Base-by-base conservation (phyloP, 2,113 vertebrate genomes). In the Ancistrus triradiatus region DNA sequence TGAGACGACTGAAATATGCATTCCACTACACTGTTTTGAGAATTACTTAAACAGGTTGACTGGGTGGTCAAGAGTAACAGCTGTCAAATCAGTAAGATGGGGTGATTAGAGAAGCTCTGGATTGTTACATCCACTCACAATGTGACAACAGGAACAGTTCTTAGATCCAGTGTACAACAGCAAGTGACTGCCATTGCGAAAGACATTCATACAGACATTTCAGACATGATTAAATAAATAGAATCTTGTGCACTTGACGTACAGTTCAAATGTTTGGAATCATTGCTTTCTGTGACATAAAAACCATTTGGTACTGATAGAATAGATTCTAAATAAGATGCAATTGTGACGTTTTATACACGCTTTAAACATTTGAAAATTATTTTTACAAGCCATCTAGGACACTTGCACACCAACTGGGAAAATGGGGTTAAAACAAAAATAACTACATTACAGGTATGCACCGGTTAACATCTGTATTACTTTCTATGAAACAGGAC, bases 211-310 rank as follows among this genome's bases (percentile, higher is more conserved):
- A 21, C 4, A 46, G 22, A 53, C 27, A 28, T 55, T 66, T 43
- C n/a, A 43, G 31, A 42, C 31, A 55, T 27, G 6, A 21, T n/a
- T 22, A 55, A 65, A 66, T 66, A 66, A 62, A 66, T 62, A 72
- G 4, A 66, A 56, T 17, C 9, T 46, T 33, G 52, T 7, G 6
- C 33, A 56, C 24, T 14, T 22, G 37, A 56, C 48, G 22, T 56
- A 53, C 58, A 55, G 22, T 28, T 19, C 3, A 61, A 44, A 60
- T 25, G 10, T 31, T 28, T 59, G 56, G 22, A 56, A 21, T 56
- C 33, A 25, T 18, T 31, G 19, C 18, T 31, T 31, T 31, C 27
- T 31, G 3, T 31, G 27, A 31, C 27, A 31, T 31, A 4, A 3
- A 31, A 7, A 31, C 27, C 27, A 31, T n/a, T n/a, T n/a, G n/a